Base-by-base conservation (phyloP, 1,140 invertebrate genomes). In the Neoseiulus cucumeris region DNA sequence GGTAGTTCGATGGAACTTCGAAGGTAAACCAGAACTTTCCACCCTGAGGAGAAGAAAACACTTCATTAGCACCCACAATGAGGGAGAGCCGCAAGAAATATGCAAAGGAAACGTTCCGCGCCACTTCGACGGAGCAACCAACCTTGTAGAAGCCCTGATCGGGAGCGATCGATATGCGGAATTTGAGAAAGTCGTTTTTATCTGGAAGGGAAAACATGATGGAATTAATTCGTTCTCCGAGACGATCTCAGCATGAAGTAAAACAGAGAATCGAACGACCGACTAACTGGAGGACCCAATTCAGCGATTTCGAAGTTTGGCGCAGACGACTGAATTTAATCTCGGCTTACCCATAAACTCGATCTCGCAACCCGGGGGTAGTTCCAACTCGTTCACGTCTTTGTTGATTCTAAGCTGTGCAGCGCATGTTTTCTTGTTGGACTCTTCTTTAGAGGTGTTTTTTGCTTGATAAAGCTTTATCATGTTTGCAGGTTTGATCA, bases 371-470 rank as follows among this genome's bases (percentile, higher is more conserved):
- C 92, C 96, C 80, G 93, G 95, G 68, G 93, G 93, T 74, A 97
- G 81, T 80, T 93, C 95, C 67, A 97, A 77, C 80, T 98, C 93
- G 79, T 91, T 94, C 72, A 97, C 87, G 83, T 98, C 93, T 96
- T 59, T 59, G 51, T 59, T 59, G 25, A 59, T 59, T 9, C 51
- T 17, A 59, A 59, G 51, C 22, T 59, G 51, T 17, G 51, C 51
- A 6, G 51, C 51, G 51, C 51, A 59, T 14, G 51, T 59, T 33
- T 33, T 59, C 22, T 59, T 59, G 22, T 59, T 33, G 25, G 51
- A 59, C 1, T 33, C 51, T 17, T 59, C 51, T 25, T 59, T 59
- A 17, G 45, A 47, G 2, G 51, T 17, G 22, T 59, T 59, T 20
- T 59, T 59, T 33, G 51, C 14, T 25, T 59, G 51, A 25, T 29